phyloP scores from a whole-genome alignment of 2,888 invertebrate genomes.

The Melipona beecheii region DNA sequence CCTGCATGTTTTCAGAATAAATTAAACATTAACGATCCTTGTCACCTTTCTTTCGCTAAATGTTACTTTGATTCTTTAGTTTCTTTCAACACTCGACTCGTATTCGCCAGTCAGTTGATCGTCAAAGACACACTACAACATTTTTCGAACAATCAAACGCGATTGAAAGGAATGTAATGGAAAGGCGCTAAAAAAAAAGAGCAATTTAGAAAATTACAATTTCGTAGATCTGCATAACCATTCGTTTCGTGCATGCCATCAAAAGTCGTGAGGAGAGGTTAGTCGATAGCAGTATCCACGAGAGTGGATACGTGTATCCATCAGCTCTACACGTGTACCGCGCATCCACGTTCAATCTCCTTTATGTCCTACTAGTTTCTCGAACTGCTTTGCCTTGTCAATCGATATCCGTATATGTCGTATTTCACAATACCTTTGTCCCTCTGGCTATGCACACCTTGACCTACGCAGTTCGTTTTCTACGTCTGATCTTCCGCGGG shows the following conservation, averaged over 20 bases:
- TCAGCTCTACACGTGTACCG: conserved; percentile 70
- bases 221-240: conserved; percentile 2
- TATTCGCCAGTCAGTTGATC: neutral
- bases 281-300: conserved; percentile 50
- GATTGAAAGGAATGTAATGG: too few relatives aligned
- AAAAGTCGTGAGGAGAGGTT: conserved; percentile 27
- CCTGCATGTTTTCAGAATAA: too few relatives aligned
- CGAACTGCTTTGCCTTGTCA: conserved; percentile 77
- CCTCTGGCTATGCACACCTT: conserved; percentile 31
- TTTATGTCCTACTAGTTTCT: conserved; percentile 78
- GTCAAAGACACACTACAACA: neutral
- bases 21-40: too few relatives aligned
- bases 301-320: conserved; percentile 61
- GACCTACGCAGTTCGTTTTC: conserved; percentile 48
- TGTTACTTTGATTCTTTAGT: neutral
- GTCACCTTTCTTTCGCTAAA: too few relatives aligned
- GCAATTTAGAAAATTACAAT: neutral
- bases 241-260: conserved; percentile 20
- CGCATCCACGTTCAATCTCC: conserved; percentile 78
- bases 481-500: conserved; percentile 50
- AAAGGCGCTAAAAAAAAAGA: neutral
- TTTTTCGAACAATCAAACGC: neutral
- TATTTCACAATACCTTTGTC: conserved; percentile 49
- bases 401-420: conserved; percentile 71
- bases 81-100: neutral